A percentile compares a stretch with the other conserved stretches of the same genome.
Conservation (phyloP, 2,888 invertebrate species). For the Monochamus alternatus region DNA sequence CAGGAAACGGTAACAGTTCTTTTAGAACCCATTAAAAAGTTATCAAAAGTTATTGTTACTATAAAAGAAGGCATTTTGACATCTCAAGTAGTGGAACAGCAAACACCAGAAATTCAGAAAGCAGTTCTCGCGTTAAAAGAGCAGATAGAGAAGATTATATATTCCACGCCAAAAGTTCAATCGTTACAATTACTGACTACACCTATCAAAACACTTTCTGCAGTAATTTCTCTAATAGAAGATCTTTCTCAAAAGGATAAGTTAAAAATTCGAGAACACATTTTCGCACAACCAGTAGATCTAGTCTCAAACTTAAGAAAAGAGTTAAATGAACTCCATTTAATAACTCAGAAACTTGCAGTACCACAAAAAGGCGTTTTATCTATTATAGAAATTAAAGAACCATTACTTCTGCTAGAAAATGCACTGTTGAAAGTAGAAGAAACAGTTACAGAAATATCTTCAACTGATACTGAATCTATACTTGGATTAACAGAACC, state of each 20-base stretch:
- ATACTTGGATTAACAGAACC: slow-evolving; percentile 47
- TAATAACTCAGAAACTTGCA: slow-evolving; percentile 35
- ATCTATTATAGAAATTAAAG: background rate
- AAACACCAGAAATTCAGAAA: slow-evolving; percentile 48
- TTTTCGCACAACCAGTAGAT: background rate
- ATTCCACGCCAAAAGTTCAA: slow-evolving; percentile 36
- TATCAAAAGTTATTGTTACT: slow-evolving; percentile 31
- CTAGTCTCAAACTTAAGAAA: slow-evolving; percentile 31
- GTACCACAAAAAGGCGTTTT: slow-evolving; percentile 48
- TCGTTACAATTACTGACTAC: slow-evolving; percentile 33
- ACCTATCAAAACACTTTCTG: slow-evolving; percentile 44
- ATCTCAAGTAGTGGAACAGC: slow-evolving; percentile 45
- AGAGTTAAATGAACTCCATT: slow-evolving; percentile 44
- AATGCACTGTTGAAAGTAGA: background rate
- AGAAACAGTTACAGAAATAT: slow-evolving; percentile 24
- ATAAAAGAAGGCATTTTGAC: slow-evolving; percentile 27
- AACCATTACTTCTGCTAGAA: slow-evolving; percentile 25
- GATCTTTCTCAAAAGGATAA: slow-evolving; percentile 8
- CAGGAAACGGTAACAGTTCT: background rate
- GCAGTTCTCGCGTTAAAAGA: slow-evolving; percentile 43
- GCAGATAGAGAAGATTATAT: slow-evolving; percentile 41
- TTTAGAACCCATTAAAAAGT: slow-evolving; percentile 38
- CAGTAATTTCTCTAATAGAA: slow-evolving; percentile 27
- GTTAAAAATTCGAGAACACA: background rate
- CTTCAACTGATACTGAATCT: slow-evolving; percentile 19